These are phyloP conservation scores for Kryptopterus vitreolus DNA, from an alignment of 2,797 vertebrate genomes.

Conservation along the genomic window DNA sequence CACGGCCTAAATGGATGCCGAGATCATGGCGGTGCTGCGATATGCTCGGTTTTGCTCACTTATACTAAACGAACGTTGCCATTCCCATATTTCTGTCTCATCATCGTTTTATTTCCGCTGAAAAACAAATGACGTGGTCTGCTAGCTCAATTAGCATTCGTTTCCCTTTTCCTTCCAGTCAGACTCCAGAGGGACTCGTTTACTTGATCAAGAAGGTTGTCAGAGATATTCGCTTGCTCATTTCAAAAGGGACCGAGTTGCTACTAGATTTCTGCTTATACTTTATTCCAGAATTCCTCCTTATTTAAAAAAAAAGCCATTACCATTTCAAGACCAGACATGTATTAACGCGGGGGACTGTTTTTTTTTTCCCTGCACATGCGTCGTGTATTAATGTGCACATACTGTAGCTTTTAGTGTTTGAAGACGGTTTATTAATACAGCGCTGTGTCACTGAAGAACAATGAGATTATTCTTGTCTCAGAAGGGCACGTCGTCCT, in stretches of 20 bases:
- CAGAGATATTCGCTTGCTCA: neutral
- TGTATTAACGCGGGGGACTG: neutral
- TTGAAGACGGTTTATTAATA: constrained; percentile 29
- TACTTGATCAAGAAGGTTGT: neutral
- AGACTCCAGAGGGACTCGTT: constrained; percentile 18
- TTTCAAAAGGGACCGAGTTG: neutral
- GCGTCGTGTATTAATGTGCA: neutral
- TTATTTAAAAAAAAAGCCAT: neutral
- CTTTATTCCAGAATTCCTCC: neutral
- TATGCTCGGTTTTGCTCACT: neutral
- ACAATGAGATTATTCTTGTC: constrained; percentile 38
- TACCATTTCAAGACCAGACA: neutral
- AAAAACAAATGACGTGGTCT: neutral
- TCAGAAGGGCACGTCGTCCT: constrained; percentile 18
- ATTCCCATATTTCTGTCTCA: neutral
- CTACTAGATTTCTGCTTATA: neutral
- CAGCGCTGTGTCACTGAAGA: constrained; percentile 25
- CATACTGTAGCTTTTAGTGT: constrained; percentile 4
- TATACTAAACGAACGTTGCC: neutral
- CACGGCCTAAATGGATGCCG: neutral
- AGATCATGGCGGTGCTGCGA: neutral
- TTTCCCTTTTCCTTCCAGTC: constrained; percentile 1
- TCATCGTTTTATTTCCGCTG: neutral
- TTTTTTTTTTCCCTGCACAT: neutral
- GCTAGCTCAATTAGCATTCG: constrained; percentile 5